These are phyloP conservation scores for Picathartes gymnocephalus DNA, from an alignment of 2,113 vertebrate species.

Conservation along the genomic window DNA sequence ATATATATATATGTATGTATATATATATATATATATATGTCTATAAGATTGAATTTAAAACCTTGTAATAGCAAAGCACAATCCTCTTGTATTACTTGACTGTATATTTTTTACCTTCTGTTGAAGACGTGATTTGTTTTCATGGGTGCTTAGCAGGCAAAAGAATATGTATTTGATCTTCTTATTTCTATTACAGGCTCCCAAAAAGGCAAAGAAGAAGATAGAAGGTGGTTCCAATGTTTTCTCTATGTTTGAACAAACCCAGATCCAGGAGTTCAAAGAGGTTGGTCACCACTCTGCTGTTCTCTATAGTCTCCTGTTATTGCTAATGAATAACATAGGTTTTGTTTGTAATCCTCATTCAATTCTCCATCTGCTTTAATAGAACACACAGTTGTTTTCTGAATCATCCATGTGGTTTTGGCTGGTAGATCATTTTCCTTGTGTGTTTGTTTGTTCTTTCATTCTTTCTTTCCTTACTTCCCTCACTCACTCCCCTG, in stretches of 20 bases:
- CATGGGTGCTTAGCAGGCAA: background rate
- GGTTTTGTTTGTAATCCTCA: conserved; percentile 40
- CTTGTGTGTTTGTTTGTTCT: background rate
- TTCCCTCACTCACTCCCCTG: background rate
- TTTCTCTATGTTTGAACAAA: conserved; percentile 92
- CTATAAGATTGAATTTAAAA: background rate
- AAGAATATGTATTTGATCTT: background rate
- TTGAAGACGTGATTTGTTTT: background rate
- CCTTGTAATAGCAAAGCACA: background rate
- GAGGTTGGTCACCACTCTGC: conserved; percentile 73
- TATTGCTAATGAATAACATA: conserved; percentile 28
- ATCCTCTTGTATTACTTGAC: background rate
- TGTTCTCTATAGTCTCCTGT: background rate
- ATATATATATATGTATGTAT: background rate
- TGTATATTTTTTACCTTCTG: background rate
- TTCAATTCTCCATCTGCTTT: conserved; percentile 35
- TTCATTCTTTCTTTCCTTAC: background rate
- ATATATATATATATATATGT: background rate
- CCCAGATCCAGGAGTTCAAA: conserved; percentile 92
- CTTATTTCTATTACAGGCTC: conserved; percentile 69
- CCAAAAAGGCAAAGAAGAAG: conserved; percentile 87
- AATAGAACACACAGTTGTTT: conserved; percentile 52
- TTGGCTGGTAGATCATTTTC: conserved; percentile 43
- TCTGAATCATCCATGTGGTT: conserved; percentile 56
- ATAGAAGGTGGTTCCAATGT: conserved; percentile 83